phyloP scores from a whole-genome alignment of 1,140 invertebrate species.

The Bilobella aurantiaca region DNA sequence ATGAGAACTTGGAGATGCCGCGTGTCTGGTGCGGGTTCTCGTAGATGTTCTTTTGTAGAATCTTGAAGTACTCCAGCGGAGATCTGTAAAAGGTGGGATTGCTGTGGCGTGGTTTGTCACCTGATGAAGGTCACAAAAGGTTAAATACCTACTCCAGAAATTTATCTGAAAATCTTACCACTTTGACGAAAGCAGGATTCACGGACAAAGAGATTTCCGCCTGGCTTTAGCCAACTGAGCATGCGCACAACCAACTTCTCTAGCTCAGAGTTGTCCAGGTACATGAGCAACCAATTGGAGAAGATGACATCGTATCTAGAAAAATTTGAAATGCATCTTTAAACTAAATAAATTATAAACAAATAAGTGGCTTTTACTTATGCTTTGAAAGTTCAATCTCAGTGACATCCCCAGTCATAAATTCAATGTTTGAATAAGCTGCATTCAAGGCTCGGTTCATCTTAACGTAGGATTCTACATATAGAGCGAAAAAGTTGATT shows the following conservation, averaged over 20 bases:
- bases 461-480: too few relatives aligned
- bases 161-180: slow-evolving; percentile 37
- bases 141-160: neutral
- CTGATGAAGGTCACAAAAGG: slow-evolving; percentile 18
- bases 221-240: slow-evolving; percentile 45
- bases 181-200: slow-evolving; percentile 48
- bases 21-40: slow-evolving; percentile 37
- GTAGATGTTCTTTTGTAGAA: slow-evolving; percentile 27
- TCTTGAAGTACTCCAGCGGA: slow-evolving; percentile 43
- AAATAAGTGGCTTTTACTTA: slow-evolving; percentile 31
- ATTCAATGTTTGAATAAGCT: slow-evolving; percentile 44
- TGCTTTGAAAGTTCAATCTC: slow-evolving; percentile 41
- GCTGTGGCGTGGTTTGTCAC: slow-evolving; percentile 38
- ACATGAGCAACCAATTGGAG: slow-evolving; percentile 56
- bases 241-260: slow-evolving; percentile 42
- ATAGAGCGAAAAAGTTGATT: too few relatives aligned
- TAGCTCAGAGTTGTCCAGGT: slow-evolving; percentile 47
- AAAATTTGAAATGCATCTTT: slow-evolving; percentile 2
- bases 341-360: neutral
- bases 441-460: slow-evolving; percentile 41
- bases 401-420: slow-evolving; percentile 46
- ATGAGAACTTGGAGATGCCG: slow-evolving; percentile 29
- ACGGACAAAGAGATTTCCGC: slow-evolving; percentile 46
- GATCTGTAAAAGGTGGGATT: slow-evolving; percentile 49
- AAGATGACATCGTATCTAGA: slow-evolving; percentile 46